A percentile compares a stretch with the other conserved stretches of the same genome.
Evolutionary conservation across 2,113 vertebrate species (phyloP).

Genomic region (Aegithalos caudatus): DNA sequence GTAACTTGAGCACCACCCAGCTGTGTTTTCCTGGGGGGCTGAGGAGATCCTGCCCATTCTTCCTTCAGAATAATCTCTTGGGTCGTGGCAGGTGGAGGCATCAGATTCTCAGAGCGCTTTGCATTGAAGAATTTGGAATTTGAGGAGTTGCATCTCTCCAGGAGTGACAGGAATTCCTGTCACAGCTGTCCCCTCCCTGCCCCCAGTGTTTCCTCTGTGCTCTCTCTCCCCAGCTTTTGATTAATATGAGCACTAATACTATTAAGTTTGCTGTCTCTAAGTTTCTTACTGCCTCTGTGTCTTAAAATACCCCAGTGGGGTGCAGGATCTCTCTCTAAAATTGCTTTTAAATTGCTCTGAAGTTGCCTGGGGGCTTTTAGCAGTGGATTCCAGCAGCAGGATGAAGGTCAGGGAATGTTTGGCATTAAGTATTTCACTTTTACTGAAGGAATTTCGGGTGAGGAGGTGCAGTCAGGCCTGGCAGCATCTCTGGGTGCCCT

Average conservation of each 20-base stretch:
- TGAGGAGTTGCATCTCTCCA: neutral
- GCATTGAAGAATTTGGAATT: conserved; percentile 22
- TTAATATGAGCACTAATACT: neutral
- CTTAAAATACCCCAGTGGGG: neutral
- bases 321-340: neutral
- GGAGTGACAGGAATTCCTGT: neutral
- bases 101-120: neutral
- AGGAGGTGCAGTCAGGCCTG: neutral
- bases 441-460: neutral
- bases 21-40: neutral
- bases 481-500: neutral
- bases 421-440: neutral
- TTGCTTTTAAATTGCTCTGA: neutral
- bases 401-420: neutral
- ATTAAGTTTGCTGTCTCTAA: neutral
- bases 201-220: neutral
- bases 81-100: neutral
- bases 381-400: neutral
- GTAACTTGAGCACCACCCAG: neutral
- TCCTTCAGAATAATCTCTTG: neutral
- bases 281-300: neutral
- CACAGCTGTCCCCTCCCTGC: neutral
- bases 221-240: neutral
- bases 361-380: neutral
- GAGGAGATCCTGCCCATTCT: neutral